These are phyloP conservation scores for Corynorhinus townsendii DNA, from an alignment of 2,113 vertebrate genomes.

Conservation along the genomic window DNA sequence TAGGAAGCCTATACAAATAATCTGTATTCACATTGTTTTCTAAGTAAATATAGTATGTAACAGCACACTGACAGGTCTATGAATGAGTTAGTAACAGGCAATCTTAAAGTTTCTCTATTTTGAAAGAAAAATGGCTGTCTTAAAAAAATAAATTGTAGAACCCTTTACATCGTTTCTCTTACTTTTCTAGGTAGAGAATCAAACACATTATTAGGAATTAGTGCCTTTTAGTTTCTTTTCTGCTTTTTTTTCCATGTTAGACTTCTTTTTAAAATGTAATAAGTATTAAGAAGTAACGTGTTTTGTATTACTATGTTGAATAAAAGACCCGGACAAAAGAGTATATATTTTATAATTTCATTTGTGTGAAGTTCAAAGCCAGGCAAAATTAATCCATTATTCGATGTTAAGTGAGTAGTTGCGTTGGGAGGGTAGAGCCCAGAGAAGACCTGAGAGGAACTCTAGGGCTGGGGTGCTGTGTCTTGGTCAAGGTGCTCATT, in stretches of 20 bases:
- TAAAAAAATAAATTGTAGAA: background rate
- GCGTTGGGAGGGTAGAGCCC: background rate
- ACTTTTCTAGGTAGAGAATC: background rate
- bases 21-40: background rate
- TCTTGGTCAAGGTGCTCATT: background rate
- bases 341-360: background rate
- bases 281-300: background rate
- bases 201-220: conserved; percentile 10
- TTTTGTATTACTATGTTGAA: background rate
- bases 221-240: background rate
- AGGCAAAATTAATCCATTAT: background rate
- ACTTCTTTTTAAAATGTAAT: background rate
- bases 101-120: conserved; percentile 1
- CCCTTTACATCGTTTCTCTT: background rate
- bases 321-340: background rate
- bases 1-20: background rate
- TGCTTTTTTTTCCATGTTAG: background rate
- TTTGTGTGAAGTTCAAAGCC: background rate
- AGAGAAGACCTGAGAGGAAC: background rate
- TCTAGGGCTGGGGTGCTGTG: background rate
- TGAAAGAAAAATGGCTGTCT: background rate
- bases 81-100: background rate
- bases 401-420: background rate
- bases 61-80: background rate
- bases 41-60: background rate